phyloP scores from a whole-genome alignment of 2,888 invertebrate genomes.

The Empis livida region DNA sequence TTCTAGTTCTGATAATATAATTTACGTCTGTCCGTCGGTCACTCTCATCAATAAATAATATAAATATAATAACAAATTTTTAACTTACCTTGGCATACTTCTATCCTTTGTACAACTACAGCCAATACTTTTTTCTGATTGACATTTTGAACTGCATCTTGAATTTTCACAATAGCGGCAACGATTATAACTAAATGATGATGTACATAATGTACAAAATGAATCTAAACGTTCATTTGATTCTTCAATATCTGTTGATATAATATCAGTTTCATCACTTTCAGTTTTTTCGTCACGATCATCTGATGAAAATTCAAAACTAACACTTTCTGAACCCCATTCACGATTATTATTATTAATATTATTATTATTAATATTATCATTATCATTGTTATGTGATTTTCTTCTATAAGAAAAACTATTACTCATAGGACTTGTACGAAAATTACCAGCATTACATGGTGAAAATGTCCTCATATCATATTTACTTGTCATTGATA shows the following conservation, averaged over 20 bases:
- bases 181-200: slow-evolving; percentile 35
- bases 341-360: slow-evolving; percentile 8
- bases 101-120: slow-evolving; percentile 17
- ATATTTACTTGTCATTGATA: slow-evolving; percentile 35
- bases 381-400: slow-evolving; percentile 12
- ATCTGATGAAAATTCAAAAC: slow-evolving; percentile 29
- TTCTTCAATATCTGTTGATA: neutral
- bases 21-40: too few relatives aligned
- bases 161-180: slow-evolving; percentile 32
- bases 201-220: slow-evolving; percentile 34
- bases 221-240: slow-evolving; percentile 24
- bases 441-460: slow-evolving; percentile 17
- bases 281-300: slow-evolving; percentile 12
- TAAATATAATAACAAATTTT: neutral
- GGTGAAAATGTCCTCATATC: slow-evolving; percentile 24
- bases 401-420: slow-evolving; percentile 16
- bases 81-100: slow-evolving; percentile 12
- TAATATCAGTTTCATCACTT: slow-evolving; percentile 4
- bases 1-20: too few relatives aligned
- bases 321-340: slow-evolving; percentile 22
- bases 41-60: neutral
- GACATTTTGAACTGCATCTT: slow-evolving; percentile 31
- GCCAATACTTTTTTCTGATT: slow-evolving; percentile 23
- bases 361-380: slow-evolving; percentile 13
- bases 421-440: slow-evolving; percentile 19